These are phyloP conservation scores for Aphaenogaster floridana DNA, from an alignment of 1,140 invertebrate genomes.

Conservation along the genomic window DNA sequence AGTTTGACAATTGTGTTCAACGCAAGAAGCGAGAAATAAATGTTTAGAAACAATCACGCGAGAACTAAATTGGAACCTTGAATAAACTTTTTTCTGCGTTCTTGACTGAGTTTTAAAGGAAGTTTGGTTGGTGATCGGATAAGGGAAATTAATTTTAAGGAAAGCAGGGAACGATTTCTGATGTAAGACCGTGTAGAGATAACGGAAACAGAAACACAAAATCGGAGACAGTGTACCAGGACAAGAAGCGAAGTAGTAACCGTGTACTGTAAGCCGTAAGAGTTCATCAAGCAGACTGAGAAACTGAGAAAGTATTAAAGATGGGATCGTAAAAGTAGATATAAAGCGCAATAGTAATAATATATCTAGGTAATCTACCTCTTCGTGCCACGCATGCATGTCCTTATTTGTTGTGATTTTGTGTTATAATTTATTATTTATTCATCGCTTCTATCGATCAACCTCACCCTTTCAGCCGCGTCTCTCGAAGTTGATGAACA, in stretches of 20 bases:
- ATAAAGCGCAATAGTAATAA: conserved; percentile 73
- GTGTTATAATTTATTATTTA: conserved; percentile 50
- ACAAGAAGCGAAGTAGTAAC: conserved; percentile 65
- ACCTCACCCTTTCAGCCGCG: conserved; percentile 73
- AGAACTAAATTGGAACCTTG: neutral
- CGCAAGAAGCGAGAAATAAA: conserved; percentile 16
- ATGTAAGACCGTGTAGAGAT: conserved; percentile 36
- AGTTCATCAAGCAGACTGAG: conserved; percentile 65
- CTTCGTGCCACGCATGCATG: conserved; percentile 84
- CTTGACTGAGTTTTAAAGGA: neutral
- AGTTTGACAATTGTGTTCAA: neutral
- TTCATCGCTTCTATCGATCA: conserved; percentile 49
- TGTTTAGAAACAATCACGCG: conserved; percentile 14
- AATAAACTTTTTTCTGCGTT: neutral
- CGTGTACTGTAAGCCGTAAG: conserved; percentile 63
- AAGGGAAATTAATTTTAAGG: conserved; percentile 20
- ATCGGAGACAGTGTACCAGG: conserved; percentile 57
- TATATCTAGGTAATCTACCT: conserved; percentile 80
- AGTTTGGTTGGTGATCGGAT: neutral
- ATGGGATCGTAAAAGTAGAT: conserved; percentile 61
- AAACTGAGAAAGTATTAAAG: conserved; percentile 65
- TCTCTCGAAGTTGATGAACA: conserved; percentile 57
- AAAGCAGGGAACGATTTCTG: conserved; percentile 24
- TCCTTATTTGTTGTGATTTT: conserved; percentile 74
- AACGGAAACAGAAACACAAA: conserved; percentile 67